These are phyloP conservation scores for Amia ocellicauda DNA, from an alignment of 2,113 vertebrate genomes.

Conservation along the genomic window DNA sequence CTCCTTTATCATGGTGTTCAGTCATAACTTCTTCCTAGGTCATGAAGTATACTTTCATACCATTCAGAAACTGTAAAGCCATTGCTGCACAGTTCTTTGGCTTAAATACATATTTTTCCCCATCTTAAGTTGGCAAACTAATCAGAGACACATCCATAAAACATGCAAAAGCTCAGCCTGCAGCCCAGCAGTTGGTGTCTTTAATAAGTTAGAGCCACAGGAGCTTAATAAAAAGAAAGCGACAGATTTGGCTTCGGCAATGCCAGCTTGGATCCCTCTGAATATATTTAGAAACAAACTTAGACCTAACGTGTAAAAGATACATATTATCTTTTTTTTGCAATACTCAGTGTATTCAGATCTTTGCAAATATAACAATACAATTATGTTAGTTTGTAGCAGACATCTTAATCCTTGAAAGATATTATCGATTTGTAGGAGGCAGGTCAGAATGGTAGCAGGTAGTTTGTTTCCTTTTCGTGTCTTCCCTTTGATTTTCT, in stretches of 20 bases:
- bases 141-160: slow-evolving; percentile 39
- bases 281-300: no score
- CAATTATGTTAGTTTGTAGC: no score
- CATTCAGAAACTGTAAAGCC: neutral
- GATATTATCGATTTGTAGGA: no score
- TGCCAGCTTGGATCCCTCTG: neutral
- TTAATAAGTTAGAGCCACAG: slow-evolving; percentile 8
- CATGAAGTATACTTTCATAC: neutral
- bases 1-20: neutral
- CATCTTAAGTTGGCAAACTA: slow-evolving; percentile 14
- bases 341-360: no score
- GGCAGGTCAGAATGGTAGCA: no score
- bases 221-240: slow-evolving; percentile 6
- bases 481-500: no score
- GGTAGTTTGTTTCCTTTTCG: no score
- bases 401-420: no score
- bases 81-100: neutral
- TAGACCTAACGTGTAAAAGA: no score
- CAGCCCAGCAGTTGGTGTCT: slow-evolving; percentile 11
- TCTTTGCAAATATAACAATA: no score
- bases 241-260: neutral
- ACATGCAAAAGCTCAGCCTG: slow-evolving; percentile 38
- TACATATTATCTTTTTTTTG: no score
- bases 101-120: neutral
- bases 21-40: neutral